These are phyloP conservation scores for Drosophila repleta DNA, from an alignment of 1,140 invertebrate species.

Conservation along the genomic window DNA sequence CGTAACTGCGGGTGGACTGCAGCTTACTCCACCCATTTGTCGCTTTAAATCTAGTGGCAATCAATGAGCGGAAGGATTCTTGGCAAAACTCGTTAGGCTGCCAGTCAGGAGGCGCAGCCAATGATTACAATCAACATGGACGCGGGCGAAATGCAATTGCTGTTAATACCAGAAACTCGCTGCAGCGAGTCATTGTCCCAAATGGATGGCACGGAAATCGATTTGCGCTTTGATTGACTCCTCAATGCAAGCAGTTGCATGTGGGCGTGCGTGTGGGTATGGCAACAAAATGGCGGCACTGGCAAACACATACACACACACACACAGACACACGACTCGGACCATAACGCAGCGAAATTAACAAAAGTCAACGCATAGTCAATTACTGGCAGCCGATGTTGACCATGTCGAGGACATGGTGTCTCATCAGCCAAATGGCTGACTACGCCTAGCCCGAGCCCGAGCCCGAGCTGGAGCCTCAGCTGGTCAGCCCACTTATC, in stretches of 20 bases:
- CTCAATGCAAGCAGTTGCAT: conserved; percentile 42
- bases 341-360: conserved; percentile 68
- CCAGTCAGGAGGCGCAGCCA: conserved; percentile 19
- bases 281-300: conserved; percentile 49
- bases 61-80: conserved; percentile 23
- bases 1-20: too few relatives aligned
- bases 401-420: conserved; percentile 32
- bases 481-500: conserved; percentile 21
- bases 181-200: conserved; percentile 56
- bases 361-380: conserved; percentile 69
- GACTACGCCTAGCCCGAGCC: conserved; percentile 9
- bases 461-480: background rate
- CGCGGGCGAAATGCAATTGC: conserved; percentile 46
- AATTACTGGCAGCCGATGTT: conserved; percentile 36
- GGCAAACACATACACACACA: conserved; percentile 39
- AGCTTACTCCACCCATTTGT: conserved; percentile 1
- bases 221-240: conserved; percentile 53
- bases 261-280: conserved; percentile 18
- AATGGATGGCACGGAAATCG: conserved; percentile 46
- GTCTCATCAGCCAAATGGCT: conserved; percentile 42
- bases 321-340: conserved; percentile 37
- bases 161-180: conserved; percentile 31
- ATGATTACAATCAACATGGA: conserved; percentile 49
- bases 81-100: conserved; percentile 31
- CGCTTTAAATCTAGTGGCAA: conserved; percentile 32